phyloP scores from a whole-genome alignment of 2,797 vertebrate species.

The Rachycentron canadum region DNA sequence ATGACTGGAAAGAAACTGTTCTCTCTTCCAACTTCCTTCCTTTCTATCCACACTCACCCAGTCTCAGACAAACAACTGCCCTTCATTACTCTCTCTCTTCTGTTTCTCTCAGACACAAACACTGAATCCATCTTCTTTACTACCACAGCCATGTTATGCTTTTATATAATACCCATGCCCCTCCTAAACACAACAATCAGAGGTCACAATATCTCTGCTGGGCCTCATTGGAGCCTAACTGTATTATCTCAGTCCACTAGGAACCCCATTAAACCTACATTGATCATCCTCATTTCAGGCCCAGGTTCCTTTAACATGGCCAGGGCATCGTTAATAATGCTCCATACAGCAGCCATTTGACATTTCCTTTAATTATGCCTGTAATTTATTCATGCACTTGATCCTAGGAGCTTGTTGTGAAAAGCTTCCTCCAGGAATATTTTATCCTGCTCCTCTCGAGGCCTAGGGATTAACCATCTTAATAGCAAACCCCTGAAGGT shows the following conservation, averaged over 20 bases:
- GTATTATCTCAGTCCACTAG: constrained; percentile 69
- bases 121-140: constrained; percentile 33
- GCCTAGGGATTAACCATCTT: constrained; percentile 84
- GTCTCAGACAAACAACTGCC: constrained; percentile 43
- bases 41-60: constrained; percentile 33
- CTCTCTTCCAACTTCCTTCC: constrained; percentile 40
- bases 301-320: constrained; percentile 77
- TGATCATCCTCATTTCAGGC: constrained; percentile 79
- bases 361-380: constrained; percentile 89
- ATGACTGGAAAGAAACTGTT: constrained; percentile 47
- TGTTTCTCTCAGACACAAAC: constrained; percentile 44
- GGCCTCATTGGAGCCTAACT: constrained; percentile 69
- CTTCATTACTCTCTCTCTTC: constrained; percentile 49
- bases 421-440: constrained; percentile 85
- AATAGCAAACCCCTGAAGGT: constrained; percentile 82
- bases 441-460: constrained; percentile 79
- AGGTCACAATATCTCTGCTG: constrained; percentile 69
- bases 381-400: constrained; percentile 90
- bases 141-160: constrained; percentile 31
- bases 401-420: constrained; percentile 86
- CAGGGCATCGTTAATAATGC: constrained; percentile 82
- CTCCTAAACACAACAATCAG: constrained; percentile 35
- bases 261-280: constrained; percentile 79
- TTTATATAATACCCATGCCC: constrained; percentile 19
- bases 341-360: constrained; percentile 84